Percentiles rank a stretch among this genome's conserved stretches.
Evolutionary conservation across 1,140 invertebrate genomes (phyloP).

Genomic region (Aphaenogaster ashmeadi): DNA sequence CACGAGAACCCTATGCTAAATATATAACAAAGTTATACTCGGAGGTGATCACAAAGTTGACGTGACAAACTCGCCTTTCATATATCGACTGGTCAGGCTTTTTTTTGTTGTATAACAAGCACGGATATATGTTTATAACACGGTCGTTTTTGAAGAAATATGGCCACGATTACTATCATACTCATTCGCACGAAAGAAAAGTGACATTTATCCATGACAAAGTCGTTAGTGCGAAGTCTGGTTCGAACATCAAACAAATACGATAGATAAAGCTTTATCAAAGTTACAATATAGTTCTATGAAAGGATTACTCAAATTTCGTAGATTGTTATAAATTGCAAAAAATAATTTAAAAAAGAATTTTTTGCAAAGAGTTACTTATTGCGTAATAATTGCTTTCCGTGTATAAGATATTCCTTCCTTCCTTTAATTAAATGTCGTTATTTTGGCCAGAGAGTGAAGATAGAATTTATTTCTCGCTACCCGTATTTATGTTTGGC

Average conservation of each 20-base stretch:
- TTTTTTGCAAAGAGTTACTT: no score
- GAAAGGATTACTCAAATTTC: not conserved
- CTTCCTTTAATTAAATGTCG: not conserved
- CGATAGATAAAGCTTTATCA: not conserved
- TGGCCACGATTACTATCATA: not conserved
- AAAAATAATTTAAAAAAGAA: not conserved
- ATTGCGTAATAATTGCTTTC: not conserved
- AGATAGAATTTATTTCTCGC: not conserved
- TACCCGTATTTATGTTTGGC: not conserved
- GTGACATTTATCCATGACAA: conserved; percentile 24
- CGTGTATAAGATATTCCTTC: not conserved
- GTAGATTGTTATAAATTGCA: no score
- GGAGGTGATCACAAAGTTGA: not conserved
- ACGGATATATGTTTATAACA: not conserved
- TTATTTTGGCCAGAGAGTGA: not conserved
- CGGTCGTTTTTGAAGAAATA: not conserved
- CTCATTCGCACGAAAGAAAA: not conserved
- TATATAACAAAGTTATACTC: not conserved
- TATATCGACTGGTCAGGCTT: not conserved
- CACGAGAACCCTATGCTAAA: not conserved
- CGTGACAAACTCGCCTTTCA: not conserved
- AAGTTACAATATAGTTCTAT: not conserved
- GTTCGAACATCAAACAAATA: not conserved
- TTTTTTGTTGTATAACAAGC: not conserved
- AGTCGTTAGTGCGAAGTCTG: not conserved